Percentiles rank a stretch among this genome's conserved stretches.
Conservation (phyloP, 2,797 vertebrate genomes). For the Dallia pectoralis region DNA sequence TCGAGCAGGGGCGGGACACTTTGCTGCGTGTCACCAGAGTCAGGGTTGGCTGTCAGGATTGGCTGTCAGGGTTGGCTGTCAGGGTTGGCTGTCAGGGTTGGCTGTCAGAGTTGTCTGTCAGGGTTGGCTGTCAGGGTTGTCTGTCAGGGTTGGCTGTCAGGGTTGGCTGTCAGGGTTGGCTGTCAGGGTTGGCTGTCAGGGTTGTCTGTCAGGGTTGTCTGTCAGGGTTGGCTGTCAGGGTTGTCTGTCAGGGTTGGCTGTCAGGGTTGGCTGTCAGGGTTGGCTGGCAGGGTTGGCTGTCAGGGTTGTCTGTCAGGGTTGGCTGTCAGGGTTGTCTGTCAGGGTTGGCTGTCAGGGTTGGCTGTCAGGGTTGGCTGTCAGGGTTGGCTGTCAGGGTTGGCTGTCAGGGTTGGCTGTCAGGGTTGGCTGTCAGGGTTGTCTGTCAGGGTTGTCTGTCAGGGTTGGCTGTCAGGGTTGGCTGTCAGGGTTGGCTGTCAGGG, state of each 20-base stretch:
- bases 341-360: constrained; percentile 66
- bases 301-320: no score
- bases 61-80: constrained; percentile 64
- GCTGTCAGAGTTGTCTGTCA: no score
- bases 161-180: constrained; percentile 65
- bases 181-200: constrained; percentile 64
- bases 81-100: constrained; percentile 66
- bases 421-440: no score
- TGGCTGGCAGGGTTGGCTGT: no score
- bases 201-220: no score
- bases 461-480: constrained; percentile 64
- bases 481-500: constrained; percentile 66
- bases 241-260: constrained; percentile 65
- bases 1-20: no score
- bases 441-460: no score
- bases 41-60: constrained; percentile 66
- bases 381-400: constrained; percentile 66
- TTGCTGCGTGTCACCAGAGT: constrained; percentile 53
- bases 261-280: constrained; percentile 66
- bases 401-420: constrained; percentile 64
- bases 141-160: constrained; percentile 66
- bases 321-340: no score
- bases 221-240: constrained; percentile 64
- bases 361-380: constrained; percentile 64
- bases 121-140: constrained; percentile 63